Conservation (phyloP, 2,113 vertebrate species). For the Peromyscus polionotus region DNA sequence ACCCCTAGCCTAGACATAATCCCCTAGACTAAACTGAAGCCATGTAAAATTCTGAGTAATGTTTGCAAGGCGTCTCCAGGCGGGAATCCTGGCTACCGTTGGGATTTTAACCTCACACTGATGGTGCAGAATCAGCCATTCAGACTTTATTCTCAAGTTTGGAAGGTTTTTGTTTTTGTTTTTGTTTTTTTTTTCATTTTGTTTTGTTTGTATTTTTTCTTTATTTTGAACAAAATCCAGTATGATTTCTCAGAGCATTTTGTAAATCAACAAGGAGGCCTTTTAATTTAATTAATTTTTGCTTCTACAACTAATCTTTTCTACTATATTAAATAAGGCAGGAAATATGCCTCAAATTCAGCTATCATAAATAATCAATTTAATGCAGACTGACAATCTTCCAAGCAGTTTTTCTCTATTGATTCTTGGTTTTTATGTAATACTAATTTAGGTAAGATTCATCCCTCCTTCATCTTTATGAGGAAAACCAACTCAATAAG, state of each 20-base stretch:
- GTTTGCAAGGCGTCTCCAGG: neutral
- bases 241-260: neutral
- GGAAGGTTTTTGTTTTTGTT: neutral
- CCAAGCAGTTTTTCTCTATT: neutral
- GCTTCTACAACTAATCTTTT: neutral
- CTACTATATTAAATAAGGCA: neutral
- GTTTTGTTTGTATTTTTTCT: neutral
- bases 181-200: neutral
- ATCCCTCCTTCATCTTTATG: neutral
- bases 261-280: neutral
- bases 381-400: neutral
- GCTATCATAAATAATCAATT: neutral
- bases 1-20: conserved; percentile 26
- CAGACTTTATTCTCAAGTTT: neutral
- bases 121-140: neutral
- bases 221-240: neutral
- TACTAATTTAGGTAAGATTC: neutral
- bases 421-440: neutral
- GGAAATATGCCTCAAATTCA: conserved; percentile 25
- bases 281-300: conserved; percentile 9
- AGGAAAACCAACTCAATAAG: neutral
- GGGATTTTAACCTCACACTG: neutral
- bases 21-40: conserved; percentile 41
- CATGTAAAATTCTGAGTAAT: conserved; percentile 35
- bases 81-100: neutral